Conservation (phyloP, 2,113 vertebrate species). For the Pachyramphus minor region DNA sequence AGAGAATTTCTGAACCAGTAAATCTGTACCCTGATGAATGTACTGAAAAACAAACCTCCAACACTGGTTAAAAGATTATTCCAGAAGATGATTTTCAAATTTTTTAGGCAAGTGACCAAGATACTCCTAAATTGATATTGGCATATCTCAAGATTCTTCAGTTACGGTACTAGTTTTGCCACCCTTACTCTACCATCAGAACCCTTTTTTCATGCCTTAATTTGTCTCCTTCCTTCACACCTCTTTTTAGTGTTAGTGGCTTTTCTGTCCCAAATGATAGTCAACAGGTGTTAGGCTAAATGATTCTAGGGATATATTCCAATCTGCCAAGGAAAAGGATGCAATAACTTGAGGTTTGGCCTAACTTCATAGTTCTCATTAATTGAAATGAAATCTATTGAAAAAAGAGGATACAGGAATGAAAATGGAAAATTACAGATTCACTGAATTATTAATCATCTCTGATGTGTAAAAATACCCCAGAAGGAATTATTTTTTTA, state of each 20-base stretch:
- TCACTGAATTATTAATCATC: background rate
- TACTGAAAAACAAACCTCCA: background rate
- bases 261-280: background rate
- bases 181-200: background rate
- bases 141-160: background rate
- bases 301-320: background rate
- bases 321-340: background rate
- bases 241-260: background rate
- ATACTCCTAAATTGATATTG: background rate
- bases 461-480: background rate
- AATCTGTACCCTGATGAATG: background rate
- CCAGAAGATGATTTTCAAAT: background rate
- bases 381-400: background rate
- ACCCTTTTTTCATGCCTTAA: background rate
- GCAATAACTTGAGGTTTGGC: background rate
- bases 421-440: background rate
- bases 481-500: conserved; percentile 4
- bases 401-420: background rate
- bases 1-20: background rate
- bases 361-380: background rate
- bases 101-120: background rate
- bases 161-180: background rate
- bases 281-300: background rate
- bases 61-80: background rate
- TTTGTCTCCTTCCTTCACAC: background rate